Base-by-base conservation (phyloP, 2,797 vertebrate genomes). In the Enteromius trimaculatus region DNA sequence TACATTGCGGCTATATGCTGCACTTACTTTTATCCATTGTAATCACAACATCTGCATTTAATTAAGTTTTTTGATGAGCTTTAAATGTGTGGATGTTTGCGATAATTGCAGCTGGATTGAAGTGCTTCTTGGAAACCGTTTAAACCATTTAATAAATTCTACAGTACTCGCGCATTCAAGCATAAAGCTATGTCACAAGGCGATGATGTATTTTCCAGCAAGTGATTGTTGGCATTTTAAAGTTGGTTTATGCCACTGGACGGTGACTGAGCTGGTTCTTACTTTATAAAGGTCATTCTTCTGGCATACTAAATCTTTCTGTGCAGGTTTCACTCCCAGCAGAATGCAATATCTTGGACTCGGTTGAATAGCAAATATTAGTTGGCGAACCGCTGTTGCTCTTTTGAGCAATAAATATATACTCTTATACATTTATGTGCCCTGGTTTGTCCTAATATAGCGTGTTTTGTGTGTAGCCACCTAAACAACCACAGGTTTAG, bases 401-500 rank as follows among this genome's bases (percentile, higher is more conserved):
- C 11, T 47, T 82, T 58, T 75, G 51, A 49, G 70, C 78, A 72
- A 86, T 86, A 83, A 79, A 83, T 44, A 19, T 23, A 16, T 34
- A 14, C 49, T 66, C 7, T 23, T 72, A 60, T 83, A 62, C 70
- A 49, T 71, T 74, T 26, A 42, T 65, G 47, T 80, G 13, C 60
- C 77, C 26, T 58, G 80, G 55, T 37, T 64, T 74, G 60, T 68
- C 70, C 55, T 34, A 72, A 39, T 44, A 64, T 64, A 68, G 51
- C 47, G 51, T 77, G 76, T 60, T 85, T 64, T 47, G 53, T 82
- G 26, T 55, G 29, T 47, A 44, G 62, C 47, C 79, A 64, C 9
- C 64, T 49, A 84, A 76, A 77, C 80, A 62, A 84, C 68, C 84
- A 55, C 80, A 77, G 55, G 49, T 80, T 86, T 74, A 71, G 68